A percentile compares a stretch with the other conserved stretches of the same genome.
Conservation (phyloP, 2,888 invertebrate species). For the Serripes groenlandicus region DNA sequence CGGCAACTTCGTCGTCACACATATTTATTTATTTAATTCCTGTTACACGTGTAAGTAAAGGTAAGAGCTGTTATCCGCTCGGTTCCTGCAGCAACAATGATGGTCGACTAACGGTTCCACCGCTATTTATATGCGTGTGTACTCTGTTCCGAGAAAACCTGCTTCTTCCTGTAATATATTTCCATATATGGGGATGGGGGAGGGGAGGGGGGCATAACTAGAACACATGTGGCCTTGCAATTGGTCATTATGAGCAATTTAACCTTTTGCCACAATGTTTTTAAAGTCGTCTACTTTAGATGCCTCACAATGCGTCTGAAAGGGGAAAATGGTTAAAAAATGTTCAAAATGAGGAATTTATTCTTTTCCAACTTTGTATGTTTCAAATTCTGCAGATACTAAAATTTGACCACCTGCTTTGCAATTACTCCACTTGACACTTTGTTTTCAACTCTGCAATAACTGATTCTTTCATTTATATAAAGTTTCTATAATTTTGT, state of each 20-base stretch:
- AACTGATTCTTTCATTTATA: too few species aligned
- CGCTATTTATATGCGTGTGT: slow-evolving; percentile 45
- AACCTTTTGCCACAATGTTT: too few species aligned
- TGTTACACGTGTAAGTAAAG: slow-evolving; percentile 44
- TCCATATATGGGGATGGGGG: slow-evolving; percentile 61
- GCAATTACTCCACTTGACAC: too few species aligned
- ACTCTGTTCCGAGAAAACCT: slow-evolving; percentile 62
- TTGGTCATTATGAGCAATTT: slow-evolving; percentile 10
- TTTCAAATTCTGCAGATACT: too few species aligned
- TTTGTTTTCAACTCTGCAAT: too few species aligned
- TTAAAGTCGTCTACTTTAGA: too few species aligned
- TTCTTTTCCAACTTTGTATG: too few species aligned
- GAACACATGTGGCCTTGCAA: slow-evolving; percentile 50
- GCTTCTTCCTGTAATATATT: slow-evolving; percentile 47
- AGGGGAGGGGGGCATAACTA: slow-evolving; percentile 51
- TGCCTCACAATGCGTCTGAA: too few species aligned
- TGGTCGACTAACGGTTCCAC: slow-evolving; percentile 27
- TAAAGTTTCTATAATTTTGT: too few species aligned
- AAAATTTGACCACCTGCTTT: too few species aligned
- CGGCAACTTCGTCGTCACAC: slow-evolving; percentile 85
- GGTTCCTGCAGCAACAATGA: slow-evolving; percentile 55
- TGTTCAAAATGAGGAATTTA: too few species aligned
- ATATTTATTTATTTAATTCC: slow-evolving; percentile 62
- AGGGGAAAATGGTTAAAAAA: too few species aligned
- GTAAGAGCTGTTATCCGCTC: slow-evolving; percentile 50